These are phyloP conservation scores for Megalops cyprinoides DNA, from an alignment of 2,797 vertebrate species.

Conservation along the genomic window DNA sequence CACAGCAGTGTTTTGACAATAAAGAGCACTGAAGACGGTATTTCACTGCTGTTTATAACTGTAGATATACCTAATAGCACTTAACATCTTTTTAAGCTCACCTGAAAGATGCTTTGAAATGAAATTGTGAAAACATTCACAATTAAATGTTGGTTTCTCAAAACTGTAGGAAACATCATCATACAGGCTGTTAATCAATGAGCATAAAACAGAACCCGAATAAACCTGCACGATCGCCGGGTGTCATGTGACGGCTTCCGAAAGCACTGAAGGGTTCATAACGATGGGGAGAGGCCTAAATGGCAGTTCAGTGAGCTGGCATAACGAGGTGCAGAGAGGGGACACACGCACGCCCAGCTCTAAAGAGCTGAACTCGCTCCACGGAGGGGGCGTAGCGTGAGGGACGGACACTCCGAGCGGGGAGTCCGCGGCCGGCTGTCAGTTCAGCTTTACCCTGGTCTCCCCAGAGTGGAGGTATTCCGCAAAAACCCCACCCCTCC, in stretches of 20 bases:
- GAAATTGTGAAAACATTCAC: too few relatives aligned
- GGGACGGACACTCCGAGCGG: not conserved
- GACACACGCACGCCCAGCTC: not conserved
- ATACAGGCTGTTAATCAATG: too few relatives aligned
- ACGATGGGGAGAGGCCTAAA: too few relatives aligned
- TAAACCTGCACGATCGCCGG: not conserved
- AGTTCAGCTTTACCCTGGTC: not conserved
- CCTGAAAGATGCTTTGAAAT: not conserved
- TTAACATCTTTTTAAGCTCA: not conserved
- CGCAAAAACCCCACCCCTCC: not conserved
- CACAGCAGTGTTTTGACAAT: not conserved
- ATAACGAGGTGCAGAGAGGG: not conserved
- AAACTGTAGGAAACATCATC: too few relatives aligned
- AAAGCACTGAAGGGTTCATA: too few relatives aligned
- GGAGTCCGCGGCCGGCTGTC: slow-evolving; percentile 22
- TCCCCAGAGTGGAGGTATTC: not conserved
- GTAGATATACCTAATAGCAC: too few relatives aligned
- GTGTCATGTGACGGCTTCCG: too few relatives aligned
- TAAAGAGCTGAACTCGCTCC: slow-evolving; percentile 6
- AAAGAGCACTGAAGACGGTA: not conserved
- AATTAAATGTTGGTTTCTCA: too few relatives aligned
- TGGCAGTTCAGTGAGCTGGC: not conserved
- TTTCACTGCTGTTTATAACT: not conserved
- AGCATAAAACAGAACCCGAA: too few relatives aligned
- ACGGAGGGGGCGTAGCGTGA: not conserved